Evolutionary conservation across 2,797 vertebrate genomes (phyloP).

Genomic region (Sebastes cheni): DNA sequence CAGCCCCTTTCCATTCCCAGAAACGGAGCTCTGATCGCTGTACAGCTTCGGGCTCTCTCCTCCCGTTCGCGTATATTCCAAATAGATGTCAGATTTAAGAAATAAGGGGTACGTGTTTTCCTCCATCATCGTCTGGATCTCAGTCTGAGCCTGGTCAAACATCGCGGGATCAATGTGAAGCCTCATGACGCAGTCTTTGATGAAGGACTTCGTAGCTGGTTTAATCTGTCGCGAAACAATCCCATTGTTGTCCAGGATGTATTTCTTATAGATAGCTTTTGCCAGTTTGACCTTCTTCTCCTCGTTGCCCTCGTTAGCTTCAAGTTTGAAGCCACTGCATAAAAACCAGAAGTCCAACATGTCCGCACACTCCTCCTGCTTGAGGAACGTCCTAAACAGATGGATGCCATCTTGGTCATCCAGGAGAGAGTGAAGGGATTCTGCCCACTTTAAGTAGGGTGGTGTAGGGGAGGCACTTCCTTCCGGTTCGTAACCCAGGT

Average conservation of each 20-base stretch:
- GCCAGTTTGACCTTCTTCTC: slow-evolving; percentile 96
- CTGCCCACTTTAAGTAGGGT: slow-evolving; percentile 97
- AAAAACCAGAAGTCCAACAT: slow-evolving; percentile 99
- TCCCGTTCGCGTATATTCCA: slow-evolving; percentile 94
- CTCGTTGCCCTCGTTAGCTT: slow-evolving; percentile 86
- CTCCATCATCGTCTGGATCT: slow-evolving; percentile 96
- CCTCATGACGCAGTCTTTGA: slow-evolving; percentile 93
- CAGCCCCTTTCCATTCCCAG: slow-evolving; percentile 87
- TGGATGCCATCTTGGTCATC: slow-evolving; percentile 98
- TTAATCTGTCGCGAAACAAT: slow-evolving; percentile 96
- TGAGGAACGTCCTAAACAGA: slow-evolving; percentile 94
- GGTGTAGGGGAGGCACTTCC: slow-evolving; percentile 97
- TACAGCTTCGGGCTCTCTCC: slow-evolving; percentile 94
- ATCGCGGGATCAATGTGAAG: slow-evolving; percentile 95
- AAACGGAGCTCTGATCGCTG: slow-evolving; percentile 88
- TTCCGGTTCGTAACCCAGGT: slow-evolving; percentile 97
- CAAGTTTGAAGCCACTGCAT: slow-evolving; percentile 96
- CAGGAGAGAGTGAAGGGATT: slow-evolving; percentile 95
- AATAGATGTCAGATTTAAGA: slow-evolving; percentile 96
- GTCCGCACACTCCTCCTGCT: slow-evolving; percentile 93
- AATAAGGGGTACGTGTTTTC: slow-evolving; percentile 97
- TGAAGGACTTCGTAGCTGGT: slow-evolving; percentile 96
- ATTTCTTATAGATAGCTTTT: slow-evolving; percentile 97
- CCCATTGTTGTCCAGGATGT: slow-evolving; percentile 92
- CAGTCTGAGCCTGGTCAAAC: slow-evolving; percentile 98